Evolutionary conservation across 1,140 invertebrate genomes (phyloP).

Genomic region (Pachypsylla venusta): DNA sequence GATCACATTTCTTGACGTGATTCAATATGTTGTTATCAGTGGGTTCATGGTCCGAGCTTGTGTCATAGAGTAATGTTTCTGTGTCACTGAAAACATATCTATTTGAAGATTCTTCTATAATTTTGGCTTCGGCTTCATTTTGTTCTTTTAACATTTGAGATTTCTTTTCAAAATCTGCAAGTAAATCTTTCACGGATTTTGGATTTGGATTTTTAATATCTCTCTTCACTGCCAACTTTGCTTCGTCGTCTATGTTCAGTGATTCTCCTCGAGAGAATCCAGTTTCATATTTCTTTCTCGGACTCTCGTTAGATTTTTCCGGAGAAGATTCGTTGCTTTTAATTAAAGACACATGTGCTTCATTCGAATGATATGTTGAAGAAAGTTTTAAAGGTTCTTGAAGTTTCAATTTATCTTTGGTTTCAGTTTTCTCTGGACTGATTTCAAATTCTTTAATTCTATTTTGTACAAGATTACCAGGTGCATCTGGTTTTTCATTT

Average conservation of each 20-base stretch:
- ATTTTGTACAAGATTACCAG: conserved; percentile 36
- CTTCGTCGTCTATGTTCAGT: conserved; percentile 15
- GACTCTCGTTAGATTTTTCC: conserved; percentile 13
- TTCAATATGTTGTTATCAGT: conserved; percentile 15
- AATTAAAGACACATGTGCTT: conserved; percentile 32
- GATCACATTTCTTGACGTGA: conserved; percentile 20
- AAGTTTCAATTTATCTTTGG: conserved; percentile 27
- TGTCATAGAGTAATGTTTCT: conserved; percentile 37
- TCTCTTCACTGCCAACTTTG: not conserved
- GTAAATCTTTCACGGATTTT: conserved; percentile 37
- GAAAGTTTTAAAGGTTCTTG: conserved; percentile 33
- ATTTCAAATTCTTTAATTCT: conserved; percentile 31
- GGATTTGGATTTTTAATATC: conserved; percentile 22
- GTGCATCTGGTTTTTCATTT: too few species aligned
- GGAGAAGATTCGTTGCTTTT: conserved; percentile 11
- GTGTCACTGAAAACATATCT: conserved; percentile 36
- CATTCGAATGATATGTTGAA: conserved; percentile 29
- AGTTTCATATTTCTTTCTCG: conserved; percentile 12
- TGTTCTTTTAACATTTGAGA: conserved; percentile 29
- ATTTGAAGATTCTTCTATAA: conserved; percentile 24
- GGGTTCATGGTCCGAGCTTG: conserved; percentile 27
- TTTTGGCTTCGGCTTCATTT: conserved; percentile 26
- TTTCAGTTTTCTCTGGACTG: conserved; percentile 24
- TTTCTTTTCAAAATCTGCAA: conserved; percentile 38
- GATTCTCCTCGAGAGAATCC: conserved; percentile 14